These are phyloP conservation scores for Drosophila arawakana DNA, from an alignment of 1,140 invertebrate species.

Conservation along the genomic window DNA sequence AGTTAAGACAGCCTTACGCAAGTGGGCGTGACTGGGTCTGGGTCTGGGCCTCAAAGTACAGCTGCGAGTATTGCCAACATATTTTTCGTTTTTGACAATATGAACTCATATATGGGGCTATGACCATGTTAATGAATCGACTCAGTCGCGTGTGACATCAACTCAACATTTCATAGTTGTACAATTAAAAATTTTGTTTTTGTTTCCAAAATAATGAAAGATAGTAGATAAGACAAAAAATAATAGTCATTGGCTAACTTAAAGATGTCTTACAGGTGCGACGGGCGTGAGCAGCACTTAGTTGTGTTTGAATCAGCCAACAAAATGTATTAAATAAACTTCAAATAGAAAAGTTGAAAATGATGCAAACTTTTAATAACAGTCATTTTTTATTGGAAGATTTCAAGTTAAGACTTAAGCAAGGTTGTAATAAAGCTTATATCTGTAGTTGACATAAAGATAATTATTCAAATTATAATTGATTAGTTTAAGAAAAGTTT, in stretches of 20 bases:
- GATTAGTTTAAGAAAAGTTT: too few species aligned
- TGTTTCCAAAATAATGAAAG: constrained; percentile 34
- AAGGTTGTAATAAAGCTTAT: too few species aligned
- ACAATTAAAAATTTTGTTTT: constrained; percentile 63
- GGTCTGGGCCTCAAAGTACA: constrained; percentile 21
- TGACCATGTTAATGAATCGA: constrained; percentile 62
- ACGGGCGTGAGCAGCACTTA: not conserved
- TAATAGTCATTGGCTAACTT: constrained; percentile 32
- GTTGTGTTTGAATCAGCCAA: not conserved
- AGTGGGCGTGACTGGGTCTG: constrained; percentile 39
- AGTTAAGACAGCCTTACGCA: constrained; percentile 51
- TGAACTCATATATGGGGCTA: constrained; percentile 39
- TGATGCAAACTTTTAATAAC: not conserved
- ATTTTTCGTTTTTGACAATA: constrained; percentile 25
- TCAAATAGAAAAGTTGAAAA: not conserved
- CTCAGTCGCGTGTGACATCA: constrained; percentile 69
- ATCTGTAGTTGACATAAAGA: too few species aligned
- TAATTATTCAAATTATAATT: too few species aligned
- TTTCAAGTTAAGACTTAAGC: too few species aligned
- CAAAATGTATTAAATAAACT: not conserved
- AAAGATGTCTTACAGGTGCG: not conserved
- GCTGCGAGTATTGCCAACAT: constrained; percentile 24
- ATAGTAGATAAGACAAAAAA: constrained; percentile 37
- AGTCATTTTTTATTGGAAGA: not conserved
- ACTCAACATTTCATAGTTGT: constrained; percentile 52